phyloP scores from a whole-genome alignment of 1,140 invertebrate species.

The Neuroterus valhalla region DNA sequence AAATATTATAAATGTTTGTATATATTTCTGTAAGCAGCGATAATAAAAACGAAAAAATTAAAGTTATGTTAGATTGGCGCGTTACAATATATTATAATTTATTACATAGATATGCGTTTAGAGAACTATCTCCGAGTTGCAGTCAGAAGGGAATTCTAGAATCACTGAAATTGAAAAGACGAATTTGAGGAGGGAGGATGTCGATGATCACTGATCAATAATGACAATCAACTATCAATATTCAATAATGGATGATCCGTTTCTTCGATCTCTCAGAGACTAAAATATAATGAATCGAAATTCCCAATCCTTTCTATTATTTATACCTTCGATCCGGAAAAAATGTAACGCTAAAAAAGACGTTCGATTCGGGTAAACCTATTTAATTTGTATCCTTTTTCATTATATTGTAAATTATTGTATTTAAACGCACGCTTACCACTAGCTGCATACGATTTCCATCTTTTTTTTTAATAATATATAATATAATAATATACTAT shows the following conservation, averaged over 20 bases:
- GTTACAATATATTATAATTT: constrained; percentile 49
- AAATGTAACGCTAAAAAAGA: constrained; percentile 65
- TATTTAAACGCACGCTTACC: constrained; percentile 68
- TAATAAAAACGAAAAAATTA: constrained; percentile 45
- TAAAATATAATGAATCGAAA: background rate
- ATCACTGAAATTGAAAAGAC: constrained; percentile 27
- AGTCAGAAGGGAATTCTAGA: constrained; percentile 40
- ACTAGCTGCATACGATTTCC: constrained; percentile 65
- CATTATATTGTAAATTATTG: constrained; percentile 65
- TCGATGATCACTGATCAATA: constrained; percentile 33
- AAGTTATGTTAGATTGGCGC: constrained; percentile 47
- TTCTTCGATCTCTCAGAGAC: background rate
- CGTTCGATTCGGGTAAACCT: constrained; percentile 58
- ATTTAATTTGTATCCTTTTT: constrained; percentile 55
- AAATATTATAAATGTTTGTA: constrained; percentile 44
- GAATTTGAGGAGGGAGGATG: constrained; percentile 31
- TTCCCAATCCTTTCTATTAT: constrained; percentile 34
- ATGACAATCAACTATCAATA: background rate
- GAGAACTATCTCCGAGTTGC: constrained; percentile 44
- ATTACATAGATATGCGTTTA: constrained; percentile 51
- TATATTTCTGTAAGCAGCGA: constrained; percentile 37
- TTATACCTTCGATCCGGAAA: constrained; percentile 57
- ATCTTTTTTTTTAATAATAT: constrained; percentile 62
- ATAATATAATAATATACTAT: constrained; percentile 72
- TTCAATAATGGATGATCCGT: background rate